A percentile compares a stretch with the other conserved stretches of the same genome.
These are phyloP conservation scores for Manacus vitellinus DNA, from an alignment of 2,113 vertebrate genomes.

Conservation along the genomic window DNA sequence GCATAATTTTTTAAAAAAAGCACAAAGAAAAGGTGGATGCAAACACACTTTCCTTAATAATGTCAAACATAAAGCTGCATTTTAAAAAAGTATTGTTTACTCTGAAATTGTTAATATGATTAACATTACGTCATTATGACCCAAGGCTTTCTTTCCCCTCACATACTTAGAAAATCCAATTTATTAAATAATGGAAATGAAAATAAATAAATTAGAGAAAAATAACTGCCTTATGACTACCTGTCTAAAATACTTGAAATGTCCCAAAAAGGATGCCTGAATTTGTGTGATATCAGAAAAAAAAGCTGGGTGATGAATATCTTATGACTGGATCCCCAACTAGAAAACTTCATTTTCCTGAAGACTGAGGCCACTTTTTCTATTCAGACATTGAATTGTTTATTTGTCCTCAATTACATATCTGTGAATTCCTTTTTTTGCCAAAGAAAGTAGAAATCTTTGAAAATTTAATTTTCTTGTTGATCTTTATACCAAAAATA, in stretches of 20 bases:
- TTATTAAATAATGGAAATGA: not conserved
- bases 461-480: not conserved
- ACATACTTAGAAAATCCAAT: not conserved
- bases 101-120: not conserved
- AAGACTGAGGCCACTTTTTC: not conserved
- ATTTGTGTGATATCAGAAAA: not conserved
- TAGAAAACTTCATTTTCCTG: not conserved
- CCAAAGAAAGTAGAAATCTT: not conserved
- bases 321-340: not conserved
- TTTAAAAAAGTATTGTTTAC: not conserved
- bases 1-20: not conserved
- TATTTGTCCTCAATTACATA: not conserved
- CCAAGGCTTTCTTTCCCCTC: not conserved
- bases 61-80: not conserved
- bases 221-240: not conserved
- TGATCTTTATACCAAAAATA: constrained; percentile 34
- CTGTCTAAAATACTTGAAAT: not conserved
- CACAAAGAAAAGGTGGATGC: not conserved
- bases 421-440: not conserved
- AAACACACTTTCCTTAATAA: not conserved
- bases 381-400: not conserved
- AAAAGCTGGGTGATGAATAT: not conserved
- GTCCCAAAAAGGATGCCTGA: not conserved
- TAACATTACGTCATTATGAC: not conserved
- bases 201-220: not conserved